These are phyloP conservation scores for Atractosteus spatula DNA, from an alignment of 2,113 vertebrate species.

Conservation along the genomic window DNA sequence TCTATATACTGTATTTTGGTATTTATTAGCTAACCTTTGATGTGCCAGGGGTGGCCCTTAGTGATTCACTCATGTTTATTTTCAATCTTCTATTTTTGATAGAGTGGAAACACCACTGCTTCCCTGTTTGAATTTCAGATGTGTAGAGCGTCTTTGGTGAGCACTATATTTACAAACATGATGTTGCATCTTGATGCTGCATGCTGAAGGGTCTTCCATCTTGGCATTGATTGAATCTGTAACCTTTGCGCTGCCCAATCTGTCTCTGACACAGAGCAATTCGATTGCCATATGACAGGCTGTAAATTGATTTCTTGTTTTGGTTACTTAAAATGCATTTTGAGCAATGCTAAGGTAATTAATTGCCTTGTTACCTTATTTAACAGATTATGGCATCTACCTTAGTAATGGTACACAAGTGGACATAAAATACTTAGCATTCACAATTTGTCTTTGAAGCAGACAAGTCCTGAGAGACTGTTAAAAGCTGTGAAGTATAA, in stretches of 20 bases:
- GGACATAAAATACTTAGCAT: conserved; percentile 1
- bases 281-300: not conserved
- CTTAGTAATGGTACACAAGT: not conserved
- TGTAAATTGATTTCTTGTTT: not conserved
- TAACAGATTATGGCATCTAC: too few relatives aligned
- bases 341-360: too few relatives aligned
- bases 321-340: too few relatives aligned
- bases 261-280: conserved; percentile 43
- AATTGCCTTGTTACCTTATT: too few relatives aligned
- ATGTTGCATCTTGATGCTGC: conserved; percentile 30
- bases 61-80: not conserved
- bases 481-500: not conserved
- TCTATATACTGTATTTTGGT: not conserved
- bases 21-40: not conserved
- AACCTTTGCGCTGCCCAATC: conserved; percentile 51
- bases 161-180: conserved; percentile 22
- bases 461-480: not conserved
- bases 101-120: conserved; percentile 4
- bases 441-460: not conserved
- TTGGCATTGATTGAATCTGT: conserved; percentile 53
- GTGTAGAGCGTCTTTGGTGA: conserved; percentile 37
- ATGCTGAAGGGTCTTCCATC: conserved; percentile 30
- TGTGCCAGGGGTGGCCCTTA: not conserved
- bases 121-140: conserved; percentile 38
- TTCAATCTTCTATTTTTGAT: conserved; percentile 4